phyloP scores from a whole-genome alignment of 2,888 invertebrate genomes.

The Iselma pallidipennis region DNA sequence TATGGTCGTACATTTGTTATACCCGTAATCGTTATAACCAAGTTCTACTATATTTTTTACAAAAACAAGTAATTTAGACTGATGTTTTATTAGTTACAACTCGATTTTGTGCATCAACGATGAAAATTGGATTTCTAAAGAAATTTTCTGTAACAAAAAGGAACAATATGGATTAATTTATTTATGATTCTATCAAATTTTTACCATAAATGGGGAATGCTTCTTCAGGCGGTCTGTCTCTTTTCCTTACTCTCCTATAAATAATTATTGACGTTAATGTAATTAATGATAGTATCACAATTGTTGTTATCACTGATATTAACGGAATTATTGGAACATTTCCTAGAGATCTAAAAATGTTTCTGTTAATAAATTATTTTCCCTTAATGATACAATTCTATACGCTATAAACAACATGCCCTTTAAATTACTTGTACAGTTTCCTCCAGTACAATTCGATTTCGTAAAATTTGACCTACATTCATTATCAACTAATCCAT shows the following conservation, averaged over 20 bases:
- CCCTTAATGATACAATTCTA: no score
- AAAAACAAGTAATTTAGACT: neutral
- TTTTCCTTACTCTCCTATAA: neutral
- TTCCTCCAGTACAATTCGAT: no score
- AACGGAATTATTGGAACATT: neutral
- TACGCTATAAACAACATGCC: no score
- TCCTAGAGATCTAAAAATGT: neutral
- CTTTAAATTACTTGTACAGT: no score
- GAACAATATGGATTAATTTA: slow-evolving; percentile 4
- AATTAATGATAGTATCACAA: neutral
- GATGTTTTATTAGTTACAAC: neutral
- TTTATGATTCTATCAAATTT: neutral
- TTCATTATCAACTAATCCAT: slow-evolving; percentile 4
- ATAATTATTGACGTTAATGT: neutral
- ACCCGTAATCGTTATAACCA: neutral
- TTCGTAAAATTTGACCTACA: neutral
- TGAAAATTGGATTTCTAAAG: slow-evolving; percentile 22
- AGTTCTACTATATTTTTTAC: neutral
- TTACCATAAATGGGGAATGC: neutral
- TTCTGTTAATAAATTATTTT: no score
- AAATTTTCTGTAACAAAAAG: slow-evolving; percentile 21
- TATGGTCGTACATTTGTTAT: no score
- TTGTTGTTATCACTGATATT: neutral
- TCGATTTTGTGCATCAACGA: neutral
- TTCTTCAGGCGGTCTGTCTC: neutral